These are phyloP conservation scores for Moxostoma hubbsi DNA, from an alignment of 2,797 vertebrate species.

Conservation along the genomic window DNA sequence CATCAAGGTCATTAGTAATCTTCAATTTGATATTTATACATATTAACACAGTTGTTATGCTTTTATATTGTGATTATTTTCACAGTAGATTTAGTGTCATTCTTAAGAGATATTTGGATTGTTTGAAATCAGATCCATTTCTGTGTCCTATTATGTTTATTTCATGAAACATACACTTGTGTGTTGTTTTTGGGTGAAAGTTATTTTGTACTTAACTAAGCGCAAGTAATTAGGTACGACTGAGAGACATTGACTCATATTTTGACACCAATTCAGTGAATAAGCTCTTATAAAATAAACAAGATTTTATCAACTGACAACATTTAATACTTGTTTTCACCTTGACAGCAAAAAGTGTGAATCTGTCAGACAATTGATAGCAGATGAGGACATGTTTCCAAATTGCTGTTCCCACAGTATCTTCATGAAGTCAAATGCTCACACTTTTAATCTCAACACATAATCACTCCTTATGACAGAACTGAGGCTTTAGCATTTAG, in stretches of 20 bases:
- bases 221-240: constrained; percentile 7
- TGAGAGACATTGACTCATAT: constrained; percentile 1
- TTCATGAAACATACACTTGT: too few relatives aligned
- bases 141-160: constrained; percentile 15
- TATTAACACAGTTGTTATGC: not conserved
- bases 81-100: not conserved
- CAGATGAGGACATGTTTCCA: constrained; percentile 33
- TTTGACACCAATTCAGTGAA: constrained; percentile 12
- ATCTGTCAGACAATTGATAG: constrained; percentile 18
- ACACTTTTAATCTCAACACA: constrained; percentile 37
- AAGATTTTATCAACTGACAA: constrained; percentile 30
- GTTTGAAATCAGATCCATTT: too few relatives aligned
- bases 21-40: constrained; percentile 3
- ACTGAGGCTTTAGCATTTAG: constrained; percentile 8
- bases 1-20: constrained; percentile 4
- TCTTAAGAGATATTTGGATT: not conserved
- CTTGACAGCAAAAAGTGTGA: constrained; percentile 35
- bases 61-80: not conserved
- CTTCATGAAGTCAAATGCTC: constrained; percentile 39
- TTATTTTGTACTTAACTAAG: constrained; percentile 23
- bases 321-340: constrained; percentile 39
- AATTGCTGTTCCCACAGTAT: constrained; percentile 28
- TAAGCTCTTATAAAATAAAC: not conserved
- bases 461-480: constrained; percentile 24
- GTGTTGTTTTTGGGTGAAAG: constrained; percentile 19